Evolutionary conservation across 2,113 vertebrate genomes (phyloP).

Genomic region (Cololabis saira): DNA sequence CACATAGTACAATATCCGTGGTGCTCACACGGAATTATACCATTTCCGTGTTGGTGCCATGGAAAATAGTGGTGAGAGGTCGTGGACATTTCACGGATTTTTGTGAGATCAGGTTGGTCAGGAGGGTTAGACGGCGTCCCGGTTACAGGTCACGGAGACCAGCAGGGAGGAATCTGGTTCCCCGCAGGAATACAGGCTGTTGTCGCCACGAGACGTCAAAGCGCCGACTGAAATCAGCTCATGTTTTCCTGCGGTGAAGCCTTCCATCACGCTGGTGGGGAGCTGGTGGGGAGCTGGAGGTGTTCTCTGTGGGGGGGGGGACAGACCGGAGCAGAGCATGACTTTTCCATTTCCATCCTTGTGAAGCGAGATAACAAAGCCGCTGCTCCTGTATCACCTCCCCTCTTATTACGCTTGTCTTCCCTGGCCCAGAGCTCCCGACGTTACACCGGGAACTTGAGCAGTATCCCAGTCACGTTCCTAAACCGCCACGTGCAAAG

Average conservation of each 20-base stretch:
- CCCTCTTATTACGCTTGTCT: constrained; percentile 17
- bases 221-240: constrained; percentile 11
- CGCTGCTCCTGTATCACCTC: background rate
- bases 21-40: no score
- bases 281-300: background rate
- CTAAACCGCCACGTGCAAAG: no score
- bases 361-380: background rate
- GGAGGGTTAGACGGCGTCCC: constrained; percentile 26
- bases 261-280: constrained; percentile 12
- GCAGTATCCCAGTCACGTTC: background rate
- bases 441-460: constrained; percentile 1
- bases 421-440: background rate
- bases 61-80: no score
- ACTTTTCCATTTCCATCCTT: constrained; percentile 39
- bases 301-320: constrained; percentile 13
- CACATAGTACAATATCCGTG: no score
- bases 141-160: constrained; percentile 12
- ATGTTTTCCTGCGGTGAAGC: constrained; percentile 6
- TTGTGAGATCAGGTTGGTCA: no score
- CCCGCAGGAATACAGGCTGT: constrained; percentile 27
- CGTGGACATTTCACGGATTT: no score
- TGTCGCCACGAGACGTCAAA: constrained; percentile 28
- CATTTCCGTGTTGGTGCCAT: no score
- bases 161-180: constrained; percentile 13
- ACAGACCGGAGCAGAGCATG: constrained; percentile 1